These are phyloP conservation scores for Globodera rostochiensis DNA, from an alignment of 1,140 invertebrate genomes.

Conservation along the genomic window DNA sequence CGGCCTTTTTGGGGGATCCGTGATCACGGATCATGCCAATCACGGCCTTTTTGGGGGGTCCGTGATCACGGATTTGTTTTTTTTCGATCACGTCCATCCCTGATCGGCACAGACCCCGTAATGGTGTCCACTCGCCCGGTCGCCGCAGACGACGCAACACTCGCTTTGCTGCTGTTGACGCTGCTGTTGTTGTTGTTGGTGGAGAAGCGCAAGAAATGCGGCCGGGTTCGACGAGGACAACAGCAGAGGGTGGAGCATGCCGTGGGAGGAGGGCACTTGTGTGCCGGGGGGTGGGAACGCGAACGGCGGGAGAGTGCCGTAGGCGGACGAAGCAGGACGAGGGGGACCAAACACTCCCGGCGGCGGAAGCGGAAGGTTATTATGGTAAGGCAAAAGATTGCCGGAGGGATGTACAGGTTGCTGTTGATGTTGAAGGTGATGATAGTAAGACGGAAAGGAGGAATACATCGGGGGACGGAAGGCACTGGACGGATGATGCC, in stretches of 20 bases:
- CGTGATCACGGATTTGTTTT: too few relatives aligned
- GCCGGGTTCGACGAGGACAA: constrained; percentile 20
- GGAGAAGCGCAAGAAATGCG: constrained; percentile 6
- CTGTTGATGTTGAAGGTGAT: too few relatives aligned
- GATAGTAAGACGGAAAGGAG: background rate
- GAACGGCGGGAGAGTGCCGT: background rate
- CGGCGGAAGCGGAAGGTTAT: background rate
- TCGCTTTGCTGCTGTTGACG: constrained; percentile 9
- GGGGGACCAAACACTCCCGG: background rate
- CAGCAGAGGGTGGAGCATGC: background rate
- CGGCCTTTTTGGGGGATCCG: too few relatives aligned
- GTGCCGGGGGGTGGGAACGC: background rate
- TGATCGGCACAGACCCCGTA: constrained; percentile 6
- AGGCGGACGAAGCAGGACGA: background rate
- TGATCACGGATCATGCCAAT: too few relatives aligned
- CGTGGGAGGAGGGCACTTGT: background rate
- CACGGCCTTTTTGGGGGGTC: too few relatives aligned
- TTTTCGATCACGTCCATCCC: too few relatives aligned
- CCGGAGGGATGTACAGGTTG: background rate
- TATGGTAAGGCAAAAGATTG: constrained; percentile 7
- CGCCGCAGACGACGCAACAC: constrained; percentile 35
- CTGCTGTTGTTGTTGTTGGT: background rate
- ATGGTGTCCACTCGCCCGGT: constrained; percentile 32
- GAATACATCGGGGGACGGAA: background rate
- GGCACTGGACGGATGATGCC: background rate